Base-by-base conservation (phyloP, 2,888 invertebrate genomes). In the Chelonus formosanus region DNA sequence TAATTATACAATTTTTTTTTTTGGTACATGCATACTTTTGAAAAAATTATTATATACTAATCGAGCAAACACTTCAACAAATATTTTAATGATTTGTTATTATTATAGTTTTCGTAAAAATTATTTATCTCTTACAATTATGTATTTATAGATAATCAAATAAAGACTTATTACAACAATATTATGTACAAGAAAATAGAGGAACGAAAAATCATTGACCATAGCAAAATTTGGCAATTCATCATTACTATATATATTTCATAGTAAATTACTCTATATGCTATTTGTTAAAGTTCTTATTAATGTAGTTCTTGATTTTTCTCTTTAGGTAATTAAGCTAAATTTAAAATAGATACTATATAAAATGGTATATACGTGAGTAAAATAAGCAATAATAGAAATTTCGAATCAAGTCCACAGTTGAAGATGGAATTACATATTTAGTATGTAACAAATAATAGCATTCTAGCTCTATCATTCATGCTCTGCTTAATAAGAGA, bases 121-220 rank as follows among this genome's bases (percentile, higher is more conserved):
- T 61, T 43, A 54, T 52, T 44, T 45, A 55, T 62, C 58, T 44
- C 40, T 61, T 50, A 61, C 69, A 65, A 61, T n/a, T 63, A 67
- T 59, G 68, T 52, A 65, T 65, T 68, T 63, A 67, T 50, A 50
- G 59, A 59, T 67, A 67, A 65, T 67, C 68, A 64, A 68, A 66
- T 72, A 69, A 72, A 65, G 67, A 68, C 62, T 64, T 67, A 67
- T 70, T 60, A 67, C 67, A 71, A 62, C 67, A 65, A 64, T 63
- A 60, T 43, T 74, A 74, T 73, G 44, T 73, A 74, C 74, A 74
- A 63, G 71, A 67, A 70, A 56, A 66, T 63, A 63, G 68, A 72
- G 70, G 71, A 73, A 70, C 72, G 68, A 71, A 72, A 60, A 70
- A 47, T 65, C 55, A 65, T 55, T 53, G 47, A 65, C 6, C 5